A percentile compares a stretch with the other conserved stretches of the same genome.
phyloP scores from a whole-genome alignment of 2,113 vertebrate genomes.

The Orycteropus afer region DNA sequence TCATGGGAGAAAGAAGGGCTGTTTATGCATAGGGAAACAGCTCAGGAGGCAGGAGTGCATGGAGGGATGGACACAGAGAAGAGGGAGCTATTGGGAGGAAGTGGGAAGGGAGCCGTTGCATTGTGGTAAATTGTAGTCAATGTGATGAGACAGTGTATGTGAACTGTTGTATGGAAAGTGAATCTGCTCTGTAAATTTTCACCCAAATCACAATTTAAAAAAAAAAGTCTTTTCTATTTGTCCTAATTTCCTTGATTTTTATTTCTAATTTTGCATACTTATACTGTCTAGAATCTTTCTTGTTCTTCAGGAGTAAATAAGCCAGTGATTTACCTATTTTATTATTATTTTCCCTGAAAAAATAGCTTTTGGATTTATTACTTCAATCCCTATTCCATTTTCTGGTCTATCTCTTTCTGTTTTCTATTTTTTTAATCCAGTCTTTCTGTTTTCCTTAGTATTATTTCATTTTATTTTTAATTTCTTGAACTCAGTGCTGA shows the following conservation, averaged over 20 bases:
- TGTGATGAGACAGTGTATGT: no score
- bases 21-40: no score
- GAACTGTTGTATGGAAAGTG: no score
- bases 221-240: not conserved
- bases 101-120: no score
- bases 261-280: constrained; percentile 35
- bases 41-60: no score
- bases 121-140: no score
- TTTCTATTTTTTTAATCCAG: constrained; percentile 23
- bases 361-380: constrained; percentile 24
- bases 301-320: constrained; percentile 38
- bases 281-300: not conserved
- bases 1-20: no score
- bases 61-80: no score
- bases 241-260: constrained; percentile 42
- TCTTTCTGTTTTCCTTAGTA: not conserved
- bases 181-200: no score
- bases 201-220: no score
- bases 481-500: constrained; percentile 28
- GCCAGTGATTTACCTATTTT: constrained; percentile 11
- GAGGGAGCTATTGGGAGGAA: no score
- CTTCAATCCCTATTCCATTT: constrained; percentile 23
- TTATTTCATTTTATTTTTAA: constrained; percentile 46
- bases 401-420: constrained; percentile 25
- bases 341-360: constrained; percentile 39